Evolutionary conservation across 2,888 invertebrate genomes (phyloP), one percentile per base, ranked within the genome.

Genomic region (Tineola bisselliella): DNA sequence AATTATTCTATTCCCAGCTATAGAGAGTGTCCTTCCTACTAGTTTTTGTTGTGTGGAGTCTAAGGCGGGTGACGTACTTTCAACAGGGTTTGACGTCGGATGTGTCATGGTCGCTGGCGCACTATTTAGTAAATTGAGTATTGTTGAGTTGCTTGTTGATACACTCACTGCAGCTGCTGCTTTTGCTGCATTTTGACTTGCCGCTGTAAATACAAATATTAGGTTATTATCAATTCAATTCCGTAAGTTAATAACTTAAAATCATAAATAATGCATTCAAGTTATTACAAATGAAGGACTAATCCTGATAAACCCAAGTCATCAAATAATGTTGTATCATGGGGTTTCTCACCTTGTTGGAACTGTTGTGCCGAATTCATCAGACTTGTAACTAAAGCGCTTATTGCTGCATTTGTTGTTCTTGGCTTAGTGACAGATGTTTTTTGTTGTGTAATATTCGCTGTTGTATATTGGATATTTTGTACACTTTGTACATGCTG

Each of bases 321-420:
- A n/a, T n/a, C n/a, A n/a, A n/a, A n/a, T n/a, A n/a, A n/a, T 43
- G 13, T 25, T 4, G 25, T 25, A 4, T 25, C 8, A 8, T 43
- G 13, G 3, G 4, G 25, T 25, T 30, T 18, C 64, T 67, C 68
- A 88, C 88, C 88, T 81, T 93, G 93, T 74, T 92, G 92, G 75
- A 93, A 93, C 73, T 94, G 93, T 75, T 94, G 93, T 48, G 93
- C 93, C 8, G 93, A 93, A 74, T 94, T 93, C 92, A 93, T 93
- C 44, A 94, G 89, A 73, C 93, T 93, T 64, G 91, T 93, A 64
- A 93, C 92, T 67, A 94, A 89, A 59, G 94, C 94, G 73, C 90
- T 93, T 68, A 94, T 93, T 62, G 92, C 92, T 33, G 91, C 89
- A 70, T 89, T 91, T 68, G 89, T 90, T 48, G 86, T 84, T 63